These are phyloP conservation scores for Acropora yongei DNA, from an alignment of 64 coral and sea anemone species.

Conservation along the genomic window DNA sequence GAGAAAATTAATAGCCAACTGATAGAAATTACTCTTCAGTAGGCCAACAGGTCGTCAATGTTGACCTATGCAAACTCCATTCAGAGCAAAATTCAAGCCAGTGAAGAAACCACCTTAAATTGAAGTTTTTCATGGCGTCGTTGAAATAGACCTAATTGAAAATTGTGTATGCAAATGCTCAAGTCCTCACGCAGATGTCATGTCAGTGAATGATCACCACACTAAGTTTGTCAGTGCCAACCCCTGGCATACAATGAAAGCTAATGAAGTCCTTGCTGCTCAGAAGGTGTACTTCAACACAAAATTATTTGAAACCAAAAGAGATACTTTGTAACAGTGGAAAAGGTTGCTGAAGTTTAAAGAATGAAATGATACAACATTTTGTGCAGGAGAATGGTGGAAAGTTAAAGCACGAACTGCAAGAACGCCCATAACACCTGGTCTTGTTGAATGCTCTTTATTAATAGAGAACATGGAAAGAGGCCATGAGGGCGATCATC, in stretches of 20 bases:
- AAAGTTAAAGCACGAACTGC: conserved; percentile 2
- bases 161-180: conserved; percentile 18
- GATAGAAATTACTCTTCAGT: conserved; percentile 3
- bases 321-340: background rate
- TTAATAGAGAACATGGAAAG: conserved; percentile 17
- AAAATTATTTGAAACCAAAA: conserved; percentile 3
- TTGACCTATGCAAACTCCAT: background rate
- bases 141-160: conserved; percentile 28
- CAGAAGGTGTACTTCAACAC: background rate
- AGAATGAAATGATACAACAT: background rate
- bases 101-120: background rate
- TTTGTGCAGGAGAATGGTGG: background rate
- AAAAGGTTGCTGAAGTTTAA: background rate
- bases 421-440: conserved; percentile 5
- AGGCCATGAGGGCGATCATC: conserved; percentile 6
- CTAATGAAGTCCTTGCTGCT: background rate
- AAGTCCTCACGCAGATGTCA: background rate
- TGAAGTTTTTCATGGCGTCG: background rate
- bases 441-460: background rate
- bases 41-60: background rate
- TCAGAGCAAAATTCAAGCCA: conserved; percentile 1
- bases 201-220: background rate
- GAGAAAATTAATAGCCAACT: background rate
- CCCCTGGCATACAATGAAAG: background rate
- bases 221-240: background rate